Conservation (phyloP, 2,888 invertebrate species). For the Synergus umbraculus region DNA sequence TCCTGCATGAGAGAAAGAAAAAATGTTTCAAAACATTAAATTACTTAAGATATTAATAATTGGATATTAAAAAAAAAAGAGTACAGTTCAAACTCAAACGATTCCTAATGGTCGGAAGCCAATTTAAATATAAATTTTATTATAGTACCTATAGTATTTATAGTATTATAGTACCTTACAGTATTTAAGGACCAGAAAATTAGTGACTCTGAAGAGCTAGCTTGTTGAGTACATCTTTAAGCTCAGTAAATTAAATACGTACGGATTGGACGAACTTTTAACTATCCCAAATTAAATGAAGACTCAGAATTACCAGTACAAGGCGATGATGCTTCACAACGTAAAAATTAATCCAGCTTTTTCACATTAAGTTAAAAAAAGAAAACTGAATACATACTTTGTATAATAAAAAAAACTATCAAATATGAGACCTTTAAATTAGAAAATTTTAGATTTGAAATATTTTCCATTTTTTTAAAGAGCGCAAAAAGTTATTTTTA, state of each 20-base stretch:
- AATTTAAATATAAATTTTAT: background rate
- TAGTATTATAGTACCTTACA: background rate
- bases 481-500: background rate
- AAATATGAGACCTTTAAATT: no score
- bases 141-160: background rate
- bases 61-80: no score
- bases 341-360: background rate
- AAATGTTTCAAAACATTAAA: background rate
- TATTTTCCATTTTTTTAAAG: no score
- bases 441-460: no score
- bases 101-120: background rate
- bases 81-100: background rate
- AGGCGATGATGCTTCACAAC: background rate
- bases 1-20: background rate
- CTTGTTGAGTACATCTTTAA: background rate
- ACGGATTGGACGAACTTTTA: conserved; percentile 2
- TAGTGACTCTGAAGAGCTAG: conserved; percentile 8
- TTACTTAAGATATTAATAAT: no score
- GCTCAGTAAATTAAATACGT: background rate
- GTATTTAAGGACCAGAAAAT: background rate
- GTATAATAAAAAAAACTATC: background rate
- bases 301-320: background rate
- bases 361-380: background rate
- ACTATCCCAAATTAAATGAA: conserved; percentile 21
- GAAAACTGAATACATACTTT: background rate